phyloP scores from a whole-genome alignment of 2,888 invertebrate species.

The Andrena fulva region DNA sequence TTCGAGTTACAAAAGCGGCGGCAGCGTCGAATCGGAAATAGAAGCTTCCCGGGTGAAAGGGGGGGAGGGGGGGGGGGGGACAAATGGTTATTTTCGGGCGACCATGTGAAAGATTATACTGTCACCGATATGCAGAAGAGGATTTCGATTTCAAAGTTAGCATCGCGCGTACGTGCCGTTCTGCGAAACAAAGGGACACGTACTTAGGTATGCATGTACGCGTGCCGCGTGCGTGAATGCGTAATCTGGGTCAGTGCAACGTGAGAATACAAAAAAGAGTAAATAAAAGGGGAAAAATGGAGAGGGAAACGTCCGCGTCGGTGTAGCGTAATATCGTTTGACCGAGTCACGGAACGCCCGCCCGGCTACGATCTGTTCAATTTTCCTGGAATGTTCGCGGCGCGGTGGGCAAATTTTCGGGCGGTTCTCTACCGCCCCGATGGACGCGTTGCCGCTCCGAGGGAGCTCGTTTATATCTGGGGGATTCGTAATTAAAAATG shows the following conservation, averaged over 20 bases:
- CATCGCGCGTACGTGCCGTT: slow-evolving; percentile 15
- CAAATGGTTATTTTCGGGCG: neutral
- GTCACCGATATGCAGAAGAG: neutral
- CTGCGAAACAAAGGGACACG: neutral
- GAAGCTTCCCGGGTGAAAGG: neutral
- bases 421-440: neutral
- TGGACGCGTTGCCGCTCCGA: neutral
- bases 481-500: slow-evolving; percentile 35
- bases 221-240: neutral
- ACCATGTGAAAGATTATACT: neutral
- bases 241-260: slow-evolving; percentile 19
- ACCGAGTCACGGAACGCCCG: neutral
- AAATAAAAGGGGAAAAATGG: neutral
- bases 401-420: neutral
- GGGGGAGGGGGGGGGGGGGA: neutral
- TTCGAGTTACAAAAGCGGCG: neutral
- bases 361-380: slow-evolving; percentile 18
- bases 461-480: slow-evolving; percentile 18
- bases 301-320: neutral
- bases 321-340: slow-evolving; percentile 20
- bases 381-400: slow-evolving; percentile 21
- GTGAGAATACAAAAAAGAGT: neutral
- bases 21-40: neutral
- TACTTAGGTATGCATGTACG: neutral
- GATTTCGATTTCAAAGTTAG: slow-evolving; percentile 31